Base-by-base conservation (phyloP, 2,888 invertebrate genomes). In the Epinotia bilunana region DNA sequence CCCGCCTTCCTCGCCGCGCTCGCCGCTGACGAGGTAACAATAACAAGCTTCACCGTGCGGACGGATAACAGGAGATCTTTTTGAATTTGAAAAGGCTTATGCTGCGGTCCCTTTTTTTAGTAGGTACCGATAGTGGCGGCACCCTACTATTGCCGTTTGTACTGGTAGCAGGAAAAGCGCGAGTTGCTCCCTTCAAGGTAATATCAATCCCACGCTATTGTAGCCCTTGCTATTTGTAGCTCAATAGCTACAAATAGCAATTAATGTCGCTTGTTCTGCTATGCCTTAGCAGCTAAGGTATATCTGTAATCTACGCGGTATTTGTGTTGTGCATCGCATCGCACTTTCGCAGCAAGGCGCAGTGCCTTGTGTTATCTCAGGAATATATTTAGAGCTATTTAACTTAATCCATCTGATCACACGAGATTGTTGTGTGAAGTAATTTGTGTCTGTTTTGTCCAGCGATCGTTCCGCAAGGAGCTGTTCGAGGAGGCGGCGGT, bases 391-490 rank as follows among this genome's bases (percentile, higher is more conserved):
- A 49, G 12, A 49, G 46, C 3, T 2, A 12, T 46, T 16, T 49
- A 3, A 13, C 33, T 0, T 49, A 16, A 49, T 49, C 46, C 4
- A 49, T 3, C 4, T 1, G 3, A 4, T 49, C 33, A 33, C 33
- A 3, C 4, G 12, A 46, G 46, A 12, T 12, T 46, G 46, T 0
- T 1, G 0, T 46, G 2, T 9, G n/a, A 55, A 18, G 20, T 57
- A 55, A 57, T 57, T 57, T 0, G 39, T 39, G 3, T 12, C 9
- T 64, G 2, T 57, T 73, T 71, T 72, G 93, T 91, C 1, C 94
- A 98, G 98, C 95, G 99, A 83, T 99, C 99, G 28, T 99, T 99
- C 94, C 96, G 97, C 79, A 97, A 97, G 88, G 98, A 98, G 86
- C 93, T 99, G 74, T 99, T 99, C 90, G 97, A 97, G 78, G 98